Base-by-base conservation (phyloP, 2,888 invertebrate species). In the Trichacis sp. region DNA sequence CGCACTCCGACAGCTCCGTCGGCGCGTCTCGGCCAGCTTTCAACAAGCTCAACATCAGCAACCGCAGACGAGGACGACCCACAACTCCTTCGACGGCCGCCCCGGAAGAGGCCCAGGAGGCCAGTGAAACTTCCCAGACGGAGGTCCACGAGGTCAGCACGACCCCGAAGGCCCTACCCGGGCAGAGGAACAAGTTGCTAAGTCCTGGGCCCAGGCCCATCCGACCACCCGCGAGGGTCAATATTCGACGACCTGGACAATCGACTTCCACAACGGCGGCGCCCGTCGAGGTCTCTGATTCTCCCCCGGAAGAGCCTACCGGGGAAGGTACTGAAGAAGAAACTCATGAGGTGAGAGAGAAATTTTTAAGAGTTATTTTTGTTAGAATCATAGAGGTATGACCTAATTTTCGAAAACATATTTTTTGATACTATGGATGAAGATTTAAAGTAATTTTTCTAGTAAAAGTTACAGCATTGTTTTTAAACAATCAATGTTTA, bases 211-310 rank as follows among this genome's bases (percentile, higher is more conserved):
- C 86, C 1, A 80, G 90, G 51, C 88, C 91, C 0, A 85, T 91
- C 50, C 86, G 91, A 56, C 91, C 91, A 0, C 91, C 91, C 1
- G 88, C 90, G 1, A 87, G 90, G 74, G 85, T 92, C 46, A 91
- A 90, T 77, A 81, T 91, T 67, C 88, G 80, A 42, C 86, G 89
- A 74, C 86, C 88, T 1, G 87, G 87, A 9, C 80, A 85, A 30
- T 73, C 77, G 48, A 82, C 79, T 0, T 79, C 87, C 0, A 87
- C 87, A 0, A 86, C 87, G 0, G 80, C 85, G 4, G 85, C 86
- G 6, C n/a, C n/a, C n/a, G 75, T 80, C 0, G 76, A 76, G 42
- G 49, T 61, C 0, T 51, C 74, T 1, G 83, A 81, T 20, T 68
- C 69, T 2, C 66, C 77, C 0, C 54, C 73, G 14, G 84, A 84